Base-by-base conservation (phyloP, 37 sponge, comb jelly and placozoan genomes). In the Mnemiopsis leidyi region DNA sequence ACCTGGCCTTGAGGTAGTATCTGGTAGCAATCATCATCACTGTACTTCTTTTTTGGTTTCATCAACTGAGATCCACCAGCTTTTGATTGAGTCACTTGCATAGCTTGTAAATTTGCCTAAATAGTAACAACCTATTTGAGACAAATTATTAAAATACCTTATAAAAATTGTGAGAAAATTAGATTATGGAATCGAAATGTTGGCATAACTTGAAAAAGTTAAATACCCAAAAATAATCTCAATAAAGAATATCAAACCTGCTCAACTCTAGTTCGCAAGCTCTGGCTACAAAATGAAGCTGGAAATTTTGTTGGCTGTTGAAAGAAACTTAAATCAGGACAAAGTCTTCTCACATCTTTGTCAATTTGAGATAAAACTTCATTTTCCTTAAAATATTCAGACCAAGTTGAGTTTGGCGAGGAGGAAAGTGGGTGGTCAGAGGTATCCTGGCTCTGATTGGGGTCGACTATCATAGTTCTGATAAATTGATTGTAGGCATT, bases 291-390 rank as follows among this genome's bases (percentile, higher is more conserved):
- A 35, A 79, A 79, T 0, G 82, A 29, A 5, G 82, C 82, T 23
- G 98, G 98, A 88, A 94, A 97, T 23, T 95, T 92, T 0, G 98
- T 96, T 1, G 96, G 93, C 39, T 94, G 96, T 73, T 98, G 98
- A 88, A 98, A 97, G 96, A 98, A 98, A 38, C 95, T 94, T 33
- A 98, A 94, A 20, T 97, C 98, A 23, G 98, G 98, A 88, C 95
- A 97, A 25, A 98, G 92, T 9, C 98, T 68, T 93, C 95, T 34
- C 3, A 95, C 82, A 93, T 98, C 98, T 33, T 96, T 95, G 77
- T 98, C 97, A 73, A 98, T 98, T 69, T 98, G 98, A 0, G 94
- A 92, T 0, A 98, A 94, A 25, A 96, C 93, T 23, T 95, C 95
- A 93, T 98, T 98, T 73, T 98, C 98, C 69, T 96, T 90, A 92